These are phyloP conservation scores for Ips typographus DNA, from an alignment of 1,140 invertebrate species.

Conservation along the genomic window DNA sequence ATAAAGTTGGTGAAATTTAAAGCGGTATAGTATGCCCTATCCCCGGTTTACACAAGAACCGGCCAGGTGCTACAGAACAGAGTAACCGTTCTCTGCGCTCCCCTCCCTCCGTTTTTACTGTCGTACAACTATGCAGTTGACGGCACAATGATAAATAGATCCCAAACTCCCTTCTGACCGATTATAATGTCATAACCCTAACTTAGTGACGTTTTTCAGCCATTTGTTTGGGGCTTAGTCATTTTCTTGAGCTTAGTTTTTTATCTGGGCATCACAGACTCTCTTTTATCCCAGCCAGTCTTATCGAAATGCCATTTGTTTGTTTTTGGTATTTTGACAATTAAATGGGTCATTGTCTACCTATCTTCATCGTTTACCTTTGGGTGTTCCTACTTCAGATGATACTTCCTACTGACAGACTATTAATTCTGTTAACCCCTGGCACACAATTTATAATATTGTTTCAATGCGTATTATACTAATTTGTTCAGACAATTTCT, in stretches of 20 bases:
- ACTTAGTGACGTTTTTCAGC: constrained; percentile 34
- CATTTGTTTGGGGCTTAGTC: constrained; percentile 27
- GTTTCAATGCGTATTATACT: no score
- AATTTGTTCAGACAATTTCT: no score
- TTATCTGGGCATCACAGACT: constrained; percentile 25
- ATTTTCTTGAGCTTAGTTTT: constrained; percentile 16
- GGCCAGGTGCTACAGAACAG: constrained; percentile 45
- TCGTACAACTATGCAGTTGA: constrained; percentile 41
- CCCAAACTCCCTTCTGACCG: constrained; percentile 43
- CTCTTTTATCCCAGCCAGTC: constrained; percentile 9
- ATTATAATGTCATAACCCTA: constrained; percentile 43
- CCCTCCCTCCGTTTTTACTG: constrained; percentile 35
- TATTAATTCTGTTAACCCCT: no score
- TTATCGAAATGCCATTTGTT: constrained; percentile 21
- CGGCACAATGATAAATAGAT: constrained; percentile 47
- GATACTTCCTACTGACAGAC: no score
- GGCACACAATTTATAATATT: no score
- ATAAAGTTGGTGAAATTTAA: constrained; percentile 40
- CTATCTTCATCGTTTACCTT: constrained; percentile 1
- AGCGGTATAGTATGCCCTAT: constrained; percentile 38
- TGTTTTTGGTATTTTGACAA: constrained; percentile 32
- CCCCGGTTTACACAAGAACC: constrained; percentile 32
- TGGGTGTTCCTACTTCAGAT: background rate
- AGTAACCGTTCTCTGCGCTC: constrained; percentile 42
- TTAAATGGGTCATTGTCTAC: constrained; percentile 29